A percentile compares a stretch with the other conserved stretches of the same genome.
phyloP scores from a whole-genome alignment of 2,113 vertebrate genomes.

The Chascanopsetta lugubris region DNA sequence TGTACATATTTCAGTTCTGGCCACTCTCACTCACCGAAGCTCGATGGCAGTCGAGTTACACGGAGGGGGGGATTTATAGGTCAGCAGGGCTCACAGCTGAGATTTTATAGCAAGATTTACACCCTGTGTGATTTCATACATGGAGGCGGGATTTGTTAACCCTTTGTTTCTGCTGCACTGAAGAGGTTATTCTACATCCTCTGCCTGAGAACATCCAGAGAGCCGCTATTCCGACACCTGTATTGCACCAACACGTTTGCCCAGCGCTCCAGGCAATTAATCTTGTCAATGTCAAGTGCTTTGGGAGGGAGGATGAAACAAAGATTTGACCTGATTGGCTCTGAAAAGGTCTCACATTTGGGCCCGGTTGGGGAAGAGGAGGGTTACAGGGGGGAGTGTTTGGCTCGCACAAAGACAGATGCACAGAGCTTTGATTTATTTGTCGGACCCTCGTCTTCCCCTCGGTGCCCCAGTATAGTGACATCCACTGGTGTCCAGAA shows the following conservation, averaged over 20 bases:
- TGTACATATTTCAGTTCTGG: conserved; percentile 63
- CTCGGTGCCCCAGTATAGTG: conserved; percentile 61
- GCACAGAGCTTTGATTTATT: conserved; percentile 80
- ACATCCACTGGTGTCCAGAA: conserved; percentile 73
- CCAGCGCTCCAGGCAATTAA: conserved; percentile 76
- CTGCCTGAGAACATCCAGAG: conserved; percentile 49
- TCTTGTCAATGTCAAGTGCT: conserved; percentile 79
- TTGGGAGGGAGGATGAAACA: conserved; percentile 76
- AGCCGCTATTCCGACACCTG: conserved; percentile 71
- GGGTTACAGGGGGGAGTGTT: conserved; percentile 65
- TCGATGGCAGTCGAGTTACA: conserved; percentile 63
- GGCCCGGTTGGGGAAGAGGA: conserved; percentile 64
- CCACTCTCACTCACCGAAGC: conserved; percentile 32
- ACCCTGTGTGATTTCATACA: conserved; percentile 73
- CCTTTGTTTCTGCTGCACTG: conserved; percentile 54
- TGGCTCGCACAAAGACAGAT: conserved; percentile 76
- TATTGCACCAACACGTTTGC: conserved; percentile 70
- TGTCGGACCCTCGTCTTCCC: conserved; percentile 72
- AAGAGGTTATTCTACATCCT: conserved; percentile 36
- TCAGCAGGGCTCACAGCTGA: conserved; percentile 79
- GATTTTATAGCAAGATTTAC: conserved; percentile 79
- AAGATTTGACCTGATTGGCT: conserved; percentile 79
- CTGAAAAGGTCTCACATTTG: conserved; percentile 74
- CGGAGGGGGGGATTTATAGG: conserved; percentile 70
- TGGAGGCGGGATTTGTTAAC: conserved; percentile 63